Base-by-base conservation (phyloP, 2,888 invertebrate species). In the Melieria picta region DNA sequence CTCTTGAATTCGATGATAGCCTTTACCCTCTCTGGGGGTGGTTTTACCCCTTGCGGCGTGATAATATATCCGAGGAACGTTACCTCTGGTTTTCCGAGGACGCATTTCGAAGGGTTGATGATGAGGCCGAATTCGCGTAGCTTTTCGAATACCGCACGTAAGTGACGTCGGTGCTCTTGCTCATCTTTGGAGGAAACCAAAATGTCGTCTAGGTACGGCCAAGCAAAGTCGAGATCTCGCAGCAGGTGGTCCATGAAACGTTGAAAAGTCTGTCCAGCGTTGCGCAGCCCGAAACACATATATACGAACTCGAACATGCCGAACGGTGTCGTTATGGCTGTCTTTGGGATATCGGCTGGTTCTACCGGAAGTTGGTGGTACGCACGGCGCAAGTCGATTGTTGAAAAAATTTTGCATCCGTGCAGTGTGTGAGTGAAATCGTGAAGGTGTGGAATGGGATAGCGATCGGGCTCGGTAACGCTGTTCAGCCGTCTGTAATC, bases 131-230 rank as follows among this genome's bases (percentile, higher is more conserved):
- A 45, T n/a, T 61, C 61, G 11, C 46, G 45, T 4, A 45, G n/a
- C 45, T 67, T 67, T 0, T 48, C 7, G 11, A 61, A 61, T 13
- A 67, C 63, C 50, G 56, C 10, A 1, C 43, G 48, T 11, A 57
- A 16, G 45, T 67, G 62, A 16, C 30, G 46, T 16, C 57, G 13
- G 45, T 65, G 65, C n/a, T 80, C 69, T 7, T 77, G 68, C 10
- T 67, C 61, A 9, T 75, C 61, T 16, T 52, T 52, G 1, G 81
- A 65, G n/a, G 57, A 61, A 0, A 67, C n/a, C 47, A 71, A 46
- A 60, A 71, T 65, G 9, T 71, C 65, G 16, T 82, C 82, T 0
- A 82, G 42, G 65, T 83, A 83, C 5, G 74, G n/a, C 56, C 55
- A 65, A 7, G 65, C 57, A n/a, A 65, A 65, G 45, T 65, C 47